Evolutionary conservation across 1,140 invertebrate species (phyloP).

Genomic region (Aphis gossypii): DNA sequence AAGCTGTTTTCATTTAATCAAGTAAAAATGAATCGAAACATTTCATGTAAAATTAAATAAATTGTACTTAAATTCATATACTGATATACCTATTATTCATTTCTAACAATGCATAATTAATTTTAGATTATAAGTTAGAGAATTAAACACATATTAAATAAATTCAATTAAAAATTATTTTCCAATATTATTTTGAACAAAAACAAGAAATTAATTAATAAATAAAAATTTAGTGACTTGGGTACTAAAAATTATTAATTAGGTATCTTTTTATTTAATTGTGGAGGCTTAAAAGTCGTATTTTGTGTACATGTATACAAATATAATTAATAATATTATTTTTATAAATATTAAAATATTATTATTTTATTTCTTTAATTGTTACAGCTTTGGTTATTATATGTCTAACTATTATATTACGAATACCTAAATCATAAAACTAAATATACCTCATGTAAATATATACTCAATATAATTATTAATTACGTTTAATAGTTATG

Average conservation of each 20-base stretch:
- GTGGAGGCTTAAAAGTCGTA: not conserved
- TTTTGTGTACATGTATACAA: not conserved
- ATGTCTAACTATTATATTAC: not conserved
- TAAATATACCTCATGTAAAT: not conserved
- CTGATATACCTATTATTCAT: not conserved
- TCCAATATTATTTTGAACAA: no score
- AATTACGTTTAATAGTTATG: not conserved
- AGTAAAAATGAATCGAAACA: not conserved
- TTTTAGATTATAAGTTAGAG: no score
- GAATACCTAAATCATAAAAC: not conserved
- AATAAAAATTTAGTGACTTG: no score
- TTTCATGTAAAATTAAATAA: not conserved
- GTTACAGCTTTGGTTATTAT: not conserved
- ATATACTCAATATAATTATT: not conserved
- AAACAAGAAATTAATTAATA: no score
- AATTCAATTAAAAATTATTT: no score
- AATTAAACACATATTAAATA: no score
- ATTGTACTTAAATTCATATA: not conserved
- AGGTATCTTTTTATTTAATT: not conserved
- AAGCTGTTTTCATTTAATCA: not conserved
- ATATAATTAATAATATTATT: no score
- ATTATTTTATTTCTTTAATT: not conserved
- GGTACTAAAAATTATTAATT: no score
- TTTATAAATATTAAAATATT: not conserved
- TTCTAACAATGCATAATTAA: no score